These are phyloP conservation scores for Drosophila phalerata DNA, from an alignment of 2,888 invertebrate genomes.

Conservation along the genomic window DNA sequence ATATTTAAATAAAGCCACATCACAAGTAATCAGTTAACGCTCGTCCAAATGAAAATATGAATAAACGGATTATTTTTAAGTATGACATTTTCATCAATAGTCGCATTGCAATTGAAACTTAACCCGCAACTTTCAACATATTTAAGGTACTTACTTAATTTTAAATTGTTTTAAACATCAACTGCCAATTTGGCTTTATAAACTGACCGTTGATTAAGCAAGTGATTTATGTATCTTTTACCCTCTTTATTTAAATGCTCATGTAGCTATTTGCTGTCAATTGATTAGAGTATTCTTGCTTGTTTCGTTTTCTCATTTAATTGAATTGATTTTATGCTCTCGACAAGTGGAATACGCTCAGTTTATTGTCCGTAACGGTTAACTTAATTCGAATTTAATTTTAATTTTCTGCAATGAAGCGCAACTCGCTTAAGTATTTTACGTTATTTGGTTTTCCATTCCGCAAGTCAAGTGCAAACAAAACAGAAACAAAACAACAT, in stretches of 20 bases:
- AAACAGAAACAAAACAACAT: slow-evolving; percentile 37
- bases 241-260: slow-evolving; percentile 22
- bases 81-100: slow-evolving; percentile 16
- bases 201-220: slow-evolving; percentile 25
- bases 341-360: slow-evolving; percentile 37
- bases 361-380: slow-evolving; percentile 57
- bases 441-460: slow-evolving; percentile 26
- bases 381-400: slow-evolving; percentile 58
- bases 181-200: slow-evolving; percentile 20
- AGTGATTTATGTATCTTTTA: slow-evolving; percentile 36
- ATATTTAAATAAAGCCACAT: no score
- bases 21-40: slow-evolving; percentile 2
- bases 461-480: slow-evolving; percentile 51
- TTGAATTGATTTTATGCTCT: slow-evolving; percentile 46
- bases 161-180: slow-evolving; percentile 44
- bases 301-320: slow-evolving; percentile 12
- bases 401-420: slow-evolving; percentile 26
- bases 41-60: background rate
- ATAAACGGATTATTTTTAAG: slow-evolving; percentile 26
- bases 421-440: slow-evolving; percentile 25
- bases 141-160: slow-evolving; percentile 12
- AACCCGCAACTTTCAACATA: slow-evolving; percentile 7
- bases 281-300: background rate
- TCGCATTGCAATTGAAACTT: slow-evolving; percentile 35
- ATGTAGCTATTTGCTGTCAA: no score